Evolutionary conservation across 2,113 vertebrate species (phyloP).

Genomic region (Suncus etruscus): DNA sequence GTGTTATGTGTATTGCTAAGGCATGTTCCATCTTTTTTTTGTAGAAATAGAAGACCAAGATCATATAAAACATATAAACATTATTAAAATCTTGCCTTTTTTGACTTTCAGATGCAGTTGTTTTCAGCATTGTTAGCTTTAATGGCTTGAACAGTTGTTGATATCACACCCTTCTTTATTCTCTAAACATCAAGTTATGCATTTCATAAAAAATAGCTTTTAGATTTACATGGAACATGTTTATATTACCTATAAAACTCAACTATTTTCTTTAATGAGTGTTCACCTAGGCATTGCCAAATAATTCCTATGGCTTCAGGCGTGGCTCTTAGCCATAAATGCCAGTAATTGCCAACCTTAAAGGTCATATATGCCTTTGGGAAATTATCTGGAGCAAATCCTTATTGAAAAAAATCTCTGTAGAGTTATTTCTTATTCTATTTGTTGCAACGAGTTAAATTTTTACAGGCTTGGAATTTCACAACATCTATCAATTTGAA

Average conservation of each 20-base stretch:
- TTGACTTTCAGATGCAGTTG: background rate
- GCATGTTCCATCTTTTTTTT: background rate
- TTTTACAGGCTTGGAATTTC: background rate
- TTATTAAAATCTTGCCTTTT: background rate
- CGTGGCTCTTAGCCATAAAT: slow-evolving; percentile 32
- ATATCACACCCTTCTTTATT: slow-evolving; percentile 26
- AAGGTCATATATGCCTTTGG: background rate
- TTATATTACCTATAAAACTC: background rate
- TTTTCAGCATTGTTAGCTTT: background rate
- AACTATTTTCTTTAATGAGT: slow-evolving; percentile 51
- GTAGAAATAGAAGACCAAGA: background rate
- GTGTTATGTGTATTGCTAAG: background rate
- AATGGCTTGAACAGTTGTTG: background rate
- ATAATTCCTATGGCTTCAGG: slow-evolving; percentile 27
- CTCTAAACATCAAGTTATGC: background rate
- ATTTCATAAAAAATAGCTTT: slow-evolving; percentile 24
- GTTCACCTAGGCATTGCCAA: slow-evolving; percentile 2
- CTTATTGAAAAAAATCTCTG: slow-evolving; percentile 26
- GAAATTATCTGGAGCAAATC: slow-evolving; percentile 11
- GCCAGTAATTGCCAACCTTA: slow-evolving; percentile 11
- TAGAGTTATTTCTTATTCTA: background rate
- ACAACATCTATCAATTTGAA: background rate
- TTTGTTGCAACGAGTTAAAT: slow-evolving; percentile 13
- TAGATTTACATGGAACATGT: background rate
- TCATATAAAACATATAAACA: background rate